Conservation (phyloP, 1,140 invertebrate species). For the Nasonia longicornis region DNA sequence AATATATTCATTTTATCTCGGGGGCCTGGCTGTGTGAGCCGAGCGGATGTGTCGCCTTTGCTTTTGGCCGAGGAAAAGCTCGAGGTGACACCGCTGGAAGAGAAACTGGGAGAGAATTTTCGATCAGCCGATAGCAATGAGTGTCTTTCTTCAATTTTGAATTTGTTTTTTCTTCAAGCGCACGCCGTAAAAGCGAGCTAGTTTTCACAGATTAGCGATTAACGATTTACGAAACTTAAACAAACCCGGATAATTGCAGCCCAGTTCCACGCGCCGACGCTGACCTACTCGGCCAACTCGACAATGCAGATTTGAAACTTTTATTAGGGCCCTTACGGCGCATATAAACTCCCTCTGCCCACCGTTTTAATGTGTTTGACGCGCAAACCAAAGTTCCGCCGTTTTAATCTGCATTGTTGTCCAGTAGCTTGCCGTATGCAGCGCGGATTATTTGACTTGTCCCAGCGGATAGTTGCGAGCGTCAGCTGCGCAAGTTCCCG, state of each 20-base stretch:
- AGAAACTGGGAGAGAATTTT: not conserved
- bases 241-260: not conserved
- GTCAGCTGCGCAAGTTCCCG: not conserved
- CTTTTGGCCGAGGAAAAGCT: not conserved
- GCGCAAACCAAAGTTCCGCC: not conserved
- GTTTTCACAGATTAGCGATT: not conserved
- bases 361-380: not conserved
- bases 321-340: not conserved
- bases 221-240: not conserved
- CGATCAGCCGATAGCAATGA: not conserved
- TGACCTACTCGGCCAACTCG: not conserved
- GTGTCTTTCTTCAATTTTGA: too few species aligned
- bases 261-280: not conserved
- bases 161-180: too few species aligned
- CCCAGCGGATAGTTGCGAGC: too few species aligned
- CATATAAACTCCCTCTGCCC: not conserved
- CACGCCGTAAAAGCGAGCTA: too few species aligned
- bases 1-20: slow-evolving; percentile 46
- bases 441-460: not conserved
- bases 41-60: slow-evolving; percentile 5
- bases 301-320: not conserved
- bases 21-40: not conserved
- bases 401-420: not conserved
- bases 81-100: slow-evolving; percentile 3
- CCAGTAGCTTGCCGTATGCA: not conserved